These are phyloP conservation scores for Ciconia nigra DNA, from an alignment of 2,797 vertebrate species.

Conservation along the genomic window DNA sequence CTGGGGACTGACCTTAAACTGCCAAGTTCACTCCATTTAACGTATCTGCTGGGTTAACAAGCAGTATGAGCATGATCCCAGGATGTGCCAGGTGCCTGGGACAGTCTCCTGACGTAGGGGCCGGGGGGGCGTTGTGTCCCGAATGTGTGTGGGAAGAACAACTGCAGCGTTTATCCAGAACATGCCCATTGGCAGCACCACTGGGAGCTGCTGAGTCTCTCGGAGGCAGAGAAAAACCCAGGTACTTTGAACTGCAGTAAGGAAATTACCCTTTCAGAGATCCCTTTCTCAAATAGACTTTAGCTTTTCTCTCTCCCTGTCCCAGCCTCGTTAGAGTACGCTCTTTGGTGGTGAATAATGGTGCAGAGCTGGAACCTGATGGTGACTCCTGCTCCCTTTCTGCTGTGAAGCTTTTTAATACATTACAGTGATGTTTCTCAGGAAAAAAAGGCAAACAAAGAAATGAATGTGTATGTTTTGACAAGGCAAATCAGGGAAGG, in stretches of 20 bases:
- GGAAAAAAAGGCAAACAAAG: neutral
- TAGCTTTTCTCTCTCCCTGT: neutral
- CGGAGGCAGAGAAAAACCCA: neutral
- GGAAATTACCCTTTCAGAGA: neutral
- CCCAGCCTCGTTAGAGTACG: neutral
- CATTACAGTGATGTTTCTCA: neutral
- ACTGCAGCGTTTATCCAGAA: neutral
- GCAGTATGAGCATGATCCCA: neutral
- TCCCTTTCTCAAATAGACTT: neutral
- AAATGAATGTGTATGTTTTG: neutral
- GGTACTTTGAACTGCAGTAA: neutral
- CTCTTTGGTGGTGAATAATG: neutral
- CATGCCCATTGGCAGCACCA: neutral
- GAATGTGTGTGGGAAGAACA: neutral
- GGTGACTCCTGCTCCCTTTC: neutral
- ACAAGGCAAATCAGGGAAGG: neutral
- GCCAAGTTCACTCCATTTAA: neutral
- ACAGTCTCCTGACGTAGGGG: neutral
- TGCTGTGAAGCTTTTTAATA: neutral
- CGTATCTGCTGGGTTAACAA: conserved; percentile 18
- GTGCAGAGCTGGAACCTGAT: neutral
- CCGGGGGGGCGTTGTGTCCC: neutral
- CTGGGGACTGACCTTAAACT: neutral
- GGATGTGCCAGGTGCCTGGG: neutral
- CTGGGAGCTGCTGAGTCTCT: neutral